phyloP scores from a whole-genome alignment of 2,113 vertebrate species.

The Conger conger region DNA sequence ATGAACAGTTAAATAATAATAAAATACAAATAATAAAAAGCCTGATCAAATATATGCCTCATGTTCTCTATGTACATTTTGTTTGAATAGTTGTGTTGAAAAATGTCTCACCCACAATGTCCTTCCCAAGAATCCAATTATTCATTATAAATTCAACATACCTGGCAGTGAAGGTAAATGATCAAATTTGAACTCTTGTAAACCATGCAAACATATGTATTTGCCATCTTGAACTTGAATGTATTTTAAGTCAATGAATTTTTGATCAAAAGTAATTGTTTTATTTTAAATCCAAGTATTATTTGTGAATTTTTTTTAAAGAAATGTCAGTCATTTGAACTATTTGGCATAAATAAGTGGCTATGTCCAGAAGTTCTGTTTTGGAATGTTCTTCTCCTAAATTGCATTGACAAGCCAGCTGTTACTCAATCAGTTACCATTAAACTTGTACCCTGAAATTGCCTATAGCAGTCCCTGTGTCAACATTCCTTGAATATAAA shows the following conservation, averaged over 20 bases:
- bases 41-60: not conserved
- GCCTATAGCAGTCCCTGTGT: slow-evolving; percentile 36
- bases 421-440: slow-evolving; percentile 33
- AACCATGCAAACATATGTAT: no score
- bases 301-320: not conserved
- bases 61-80: not conserved
- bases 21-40: not conserved
- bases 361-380: slow-evolving; percentile 2
- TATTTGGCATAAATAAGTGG: not conserved
- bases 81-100: not conserved
- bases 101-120: not conserved
- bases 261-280: not conserved
- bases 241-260: not conserved
- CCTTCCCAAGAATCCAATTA: no score
- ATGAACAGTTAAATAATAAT: not conserved
- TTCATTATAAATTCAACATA: not conserved
- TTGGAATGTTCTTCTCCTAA: slow-evolving; percentile 42
- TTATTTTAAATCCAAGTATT: not conserved
- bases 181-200: not conserved
- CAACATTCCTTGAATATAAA: slow-evolving; percentile 51
- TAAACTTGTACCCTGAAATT: slow-evolving; percentile 46
- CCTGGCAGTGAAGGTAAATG: not conserved
- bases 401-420: slow-evolving; percentile 36
- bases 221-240: no score
- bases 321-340: slow-evolving; percentile 29